Base-by-base conservation (phyloP, 2,888 invertebrate genomes). In the Drosophila robusta region DNA sequence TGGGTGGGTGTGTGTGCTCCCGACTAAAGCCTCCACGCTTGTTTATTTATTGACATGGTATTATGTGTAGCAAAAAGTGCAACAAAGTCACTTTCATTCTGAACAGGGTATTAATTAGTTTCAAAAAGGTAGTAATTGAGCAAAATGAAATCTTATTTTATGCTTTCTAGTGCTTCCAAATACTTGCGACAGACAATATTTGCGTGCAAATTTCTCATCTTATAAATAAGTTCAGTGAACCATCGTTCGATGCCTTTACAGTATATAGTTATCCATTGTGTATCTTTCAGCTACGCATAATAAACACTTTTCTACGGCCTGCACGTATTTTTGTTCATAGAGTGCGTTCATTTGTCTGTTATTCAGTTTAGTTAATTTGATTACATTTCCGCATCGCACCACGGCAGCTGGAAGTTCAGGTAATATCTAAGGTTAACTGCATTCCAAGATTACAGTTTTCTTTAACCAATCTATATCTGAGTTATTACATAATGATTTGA, bases 361-460 rank as follows among this genome's bases (percentile, higher is more conserved):
- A 66, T 71, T 81, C 61, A 52, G 72, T 64, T 79, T 75, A 70
- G 41, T 12, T 42, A 12, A 62, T 60, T 64, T 68, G 69, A 63
- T 72, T 81, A 56, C 66, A 86, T 76, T 87, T 85, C 87, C 85
- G 79, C 82, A 85, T 78, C 64, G 66, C 71, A 46, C 44, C 54
- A 47, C 50, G 18, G 14, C 18, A 63, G 45, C 61, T 62, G 62
- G 29, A 63, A 55, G 51, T 50, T 36, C 56, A 29, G 29, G 14
- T 26, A 22, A 61, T 24, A 39, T 32, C 22, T 32, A 8, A 12
- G 12, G 26, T 16, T 32, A 47, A 14, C 39, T 39, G 34, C 26
- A 47, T 8, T 41, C 14, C 11, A 46, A 24, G 26, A 26, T 38
- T 18, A n/a, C 22, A 8, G 29, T 46, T 22, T 44, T n/a, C 8